Percentiles rank a stretch among this genome's conserved stretches.
Evolutionary conservation across 92 coral and sea anemone species (phyloP).

Genomic region (Heliopora coerulea): DNA sequence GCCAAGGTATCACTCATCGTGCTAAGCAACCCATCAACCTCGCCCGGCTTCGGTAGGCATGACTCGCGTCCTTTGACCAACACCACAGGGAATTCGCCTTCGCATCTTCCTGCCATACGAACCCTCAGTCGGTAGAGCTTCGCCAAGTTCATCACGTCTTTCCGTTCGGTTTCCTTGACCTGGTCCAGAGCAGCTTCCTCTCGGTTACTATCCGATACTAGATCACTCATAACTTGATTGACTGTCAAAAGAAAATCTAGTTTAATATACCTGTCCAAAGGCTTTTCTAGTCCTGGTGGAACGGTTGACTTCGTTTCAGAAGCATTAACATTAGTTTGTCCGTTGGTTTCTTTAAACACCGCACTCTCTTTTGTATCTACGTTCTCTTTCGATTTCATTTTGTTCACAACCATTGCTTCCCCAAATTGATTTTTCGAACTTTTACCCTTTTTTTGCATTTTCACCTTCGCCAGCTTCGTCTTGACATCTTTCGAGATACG

Average conservation of each 20-base stretch:
- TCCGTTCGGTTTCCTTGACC: constrained; percentile 78
- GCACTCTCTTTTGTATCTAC: neutral
- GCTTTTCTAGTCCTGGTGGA: neutral
- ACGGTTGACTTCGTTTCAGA: no score
- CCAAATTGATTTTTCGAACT: no score
- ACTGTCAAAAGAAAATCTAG: constrained; percentile 76
- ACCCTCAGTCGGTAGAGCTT: constrained; percentile 75
- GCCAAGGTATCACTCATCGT: constrained; percentile 70
- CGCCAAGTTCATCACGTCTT: constrained; percentile 77
- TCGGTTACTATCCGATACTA: constrained; percentile 53
- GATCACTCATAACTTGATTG: constrained; percentile 74
- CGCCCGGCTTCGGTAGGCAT: constrained; percentile 78
- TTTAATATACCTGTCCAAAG: constrained; percentile 31
- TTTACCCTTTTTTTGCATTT: neutral
- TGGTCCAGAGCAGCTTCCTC: constrained; percentile 74
- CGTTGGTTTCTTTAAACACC: no score
- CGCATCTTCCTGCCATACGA: constrained; percentile 70
- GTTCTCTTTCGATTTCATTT: neutral
- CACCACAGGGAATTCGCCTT: constrained; percentile 66
- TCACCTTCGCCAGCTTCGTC: neutral
- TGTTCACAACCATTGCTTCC: no score
- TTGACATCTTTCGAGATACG: neutral
- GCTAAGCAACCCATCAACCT: constrained; percentile 73
- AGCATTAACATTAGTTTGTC: no score
- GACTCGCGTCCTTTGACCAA: constrained; percentile 70